Conservation (phyloP, 2,888 invertebrate genomes). For the Leucoptera coffeella region DNA sequence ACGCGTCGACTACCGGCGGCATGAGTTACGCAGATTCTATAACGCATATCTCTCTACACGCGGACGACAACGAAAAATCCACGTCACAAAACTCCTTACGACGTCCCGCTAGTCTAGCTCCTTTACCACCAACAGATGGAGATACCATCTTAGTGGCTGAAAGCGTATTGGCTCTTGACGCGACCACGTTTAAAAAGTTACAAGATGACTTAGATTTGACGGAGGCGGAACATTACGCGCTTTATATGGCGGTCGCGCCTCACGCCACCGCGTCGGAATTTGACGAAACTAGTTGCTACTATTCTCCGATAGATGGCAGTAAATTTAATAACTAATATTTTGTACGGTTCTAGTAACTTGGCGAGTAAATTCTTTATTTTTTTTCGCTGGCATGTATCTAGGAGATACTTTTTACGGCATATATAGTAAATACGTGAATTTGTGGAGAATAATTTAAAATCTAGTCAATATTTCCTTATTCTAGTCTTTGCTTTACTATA, state of each 20-base stretch:
- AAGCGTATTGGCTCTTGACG: conserved; percentile 40
- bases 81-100: conserved; percentile 23
- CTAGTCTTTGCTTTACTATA: too few species aligned
- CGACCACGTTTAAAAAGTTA: conserved; percentile 25
- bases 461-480: too few species aligned
- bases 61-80: conserved; percentile 34
- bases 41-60: conserved; percentile 63
- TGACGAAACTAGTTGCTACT: conserved; percentile 82
- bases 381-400: too few species aligned
- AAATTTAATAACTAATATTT: conserved; percentile 46
- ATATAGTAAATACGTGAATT: too few species aligned
- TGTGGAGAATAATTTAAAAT: too few species aligned
- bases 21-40: conserved; percentile 52
- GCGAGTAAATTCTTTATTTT: too few species aligned
- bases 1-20: conserved; percentile 27
- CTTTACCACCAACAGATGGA: conserved; percentile 43
- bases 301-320: conserved; percentile 75
- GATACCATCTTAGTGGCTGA: conserved; percentile 56
- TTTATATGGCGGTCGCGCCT: conserved; percentile 81
- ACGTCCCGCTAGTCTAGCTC: conserved; percentile 19
- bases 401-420: too few species aligned
- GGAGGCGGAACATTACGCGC: conserved; percentile 82
- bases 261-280: conserved; percentile 83
- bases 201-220: conserved; percentile 64
- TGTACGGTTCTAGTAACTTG: too few species aligned